Evolutionary conservation across 2,888 invertebrate species (phyloP), one percentile per base, ranked within the genome.

Genomic region (Torymus texanus): DNA sequence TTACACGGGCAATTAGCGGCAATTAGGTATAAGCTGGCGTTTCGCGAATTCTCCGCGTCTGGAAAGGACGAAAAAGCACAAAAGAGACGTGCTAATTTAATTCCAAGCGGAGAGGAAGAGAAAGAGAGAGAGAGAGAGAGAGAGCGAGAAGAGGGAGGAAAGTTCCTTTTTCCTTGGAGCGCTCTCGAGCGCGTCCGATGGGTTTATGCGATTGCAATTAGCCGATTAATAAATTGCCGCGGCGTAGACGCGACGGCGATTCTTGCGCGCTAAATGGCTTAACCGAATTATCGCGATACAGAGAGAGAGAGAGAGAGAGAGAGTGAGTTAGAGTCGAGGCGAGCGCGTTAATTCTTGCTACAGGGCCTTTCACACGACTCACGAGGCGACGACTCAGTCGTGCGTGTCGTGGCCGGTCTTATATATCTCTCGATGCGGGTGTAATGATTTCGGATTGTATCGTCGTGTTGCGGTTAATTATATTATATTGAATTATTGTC

Each of bases 151-250:
- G 73, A 68, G 67, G 24, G 66, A 18, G 63, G 59, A 65, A 79
- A 68, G 61, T 53, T 76, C 53, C 13, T 56, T 55, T 70, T 51
- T 67, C 63, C 56, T 78, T 29, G 11, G 41, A 41, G 41, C 41
- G 1, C n/a, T n/a, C n/a, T n/a, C 51, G 50, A 10, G 41, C 11
- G 50, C n/a, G 41, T 14, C 18, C 29, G 61, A 68, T 68, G 56
- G 62, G 21, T 41, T 73, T 78, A 63, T 55, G 29, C 67, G 70
- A 62, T 78, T 24, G 73, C 53, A 70, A 75, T 65, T 78, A 68
- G 24, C 58, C 68, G 62, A 74, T 78, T 78, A 68, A 78, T 74
- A 78, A 78, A 78, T 78, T 68, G 50, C 59, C 13, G 62, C 56
- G 29, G 68, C 41, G 41, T 16, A 18, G 66, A 50, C 13, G 24